Percentiles rank a stretch among this genome's conserved stretches.
Evolutionary conservation across 2,888 invertebrate genomes (phyloP).

Genomic region (Monoplex corrugatus): DNA sequence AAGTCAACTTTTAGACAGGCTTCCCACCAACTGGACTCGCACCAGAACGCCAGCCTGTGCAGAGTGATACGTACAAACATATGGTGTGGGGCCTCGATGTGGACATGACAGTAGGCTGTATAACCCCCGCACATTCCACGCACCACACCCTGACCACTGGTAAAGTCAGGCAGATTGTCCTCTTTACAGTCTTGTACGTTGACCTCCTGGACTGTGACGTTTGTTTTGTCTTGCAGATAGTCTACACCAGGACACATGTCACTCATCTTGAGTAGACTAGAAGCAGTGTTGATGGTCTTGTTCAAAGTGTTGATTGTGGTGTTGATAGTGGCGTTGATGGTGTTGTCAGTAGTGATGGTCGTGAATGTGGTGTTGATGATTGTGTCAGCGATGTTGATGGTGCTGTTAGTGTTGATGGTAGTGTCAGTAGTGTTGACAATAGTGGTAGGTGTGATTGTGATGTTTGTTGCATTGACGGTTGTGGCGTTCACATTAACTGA

Average conservation of each 20-base stretch:
- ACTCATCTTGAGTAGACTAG: neutral
- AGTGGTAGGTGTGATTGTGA: too few relatives aligned
- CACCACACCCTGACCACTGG: neutral
- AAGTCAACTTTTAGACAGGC: too few relatives aligned
- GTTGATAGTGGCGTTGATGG: too few relatives aligned
- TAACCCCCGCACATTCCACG: neutral
- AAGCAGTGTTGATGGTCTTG: neutral
- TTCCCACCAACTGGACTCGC: neutral
- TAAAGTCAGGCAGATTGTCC: neutral
- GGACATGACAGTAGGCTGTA: neutral
- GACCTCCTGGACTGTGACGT: neutral
- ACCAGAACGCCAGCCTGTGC: neutral
- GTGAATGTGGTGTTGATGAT: too few relatives aligned
- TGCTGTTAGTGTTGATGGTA: too few relatives aligned
- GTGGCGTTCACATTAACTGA: too few relatives aligned
- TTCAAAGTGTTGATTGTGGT: too few relatives aligned
- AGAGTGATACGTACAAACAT: neutral
- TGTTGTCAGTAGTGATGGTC: too few relatives aligned
- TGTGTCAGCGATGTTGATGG: too few relatives aligned
- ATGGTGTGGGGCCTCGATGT: neutral
- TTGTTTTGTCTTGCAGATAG: neutral
- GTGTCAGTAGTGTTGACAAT: too few relatives aligned
- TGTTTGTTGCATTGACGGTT: too few relatives aligned
- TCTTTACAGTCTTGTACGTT: conserved; percentile 17
- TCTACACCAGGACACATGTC: conserved; percentile 1